These are phyloP conservation scores for Sphaerophoria taeniata DNA, from an alignment of 2,888 invertebrate species.

Conservation along the genomic window DNA sequence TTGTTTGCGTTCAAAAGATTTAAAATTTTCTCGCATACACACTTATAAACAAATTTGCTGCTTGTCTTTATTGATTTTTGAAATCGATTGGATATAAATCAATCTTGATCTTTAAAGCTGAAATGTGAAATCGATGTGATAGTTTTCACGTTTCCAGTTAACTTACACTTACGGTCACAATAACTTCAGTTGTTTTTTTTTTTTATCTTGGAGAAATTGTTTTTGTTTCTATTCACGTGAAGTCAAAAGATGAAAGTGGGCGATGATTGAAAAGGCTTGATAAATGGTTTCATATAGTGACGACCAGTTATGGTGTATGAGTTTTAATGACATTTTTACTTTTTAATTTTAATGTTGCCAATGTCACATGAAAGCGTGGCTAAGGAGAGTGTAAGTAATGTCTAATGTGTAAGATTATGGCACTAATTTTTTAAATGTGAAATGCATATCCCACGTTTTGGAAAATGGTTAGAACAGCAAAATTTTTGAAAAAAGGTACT, in stretches of 20 bases:
- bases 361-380: background rate
- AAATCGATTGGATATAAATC: background rate
- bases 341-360: background rate
- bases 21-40: conserved; percentile 49
- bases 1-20: conserved; percentile 50
- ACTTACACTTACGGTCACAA: background rate
- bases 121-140: conserved; percentile 55
- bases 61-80: conserved; percentile 16
- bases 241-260: conserved; percentile 22
- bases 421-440: no score
- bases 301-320: conserved; percentile 12
- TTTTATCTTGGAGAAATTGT: background rate
- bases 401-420: no score
- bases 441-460: no score
- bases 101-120: conserved; percentile 1
- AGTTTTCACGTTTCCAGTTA: conserved; percentile 18
- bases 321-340: conserved; percentile 25
- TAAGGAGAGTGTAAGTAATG: background rate
- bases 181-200: no score
- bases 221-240: background rate
- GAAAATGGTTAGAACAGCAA: no score
- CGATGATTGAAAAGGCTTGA: background rate
- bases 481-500: no score
- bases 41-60: background rate
- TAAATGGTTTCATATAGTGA: background rate